A percentile compares a stretch with the other conserved stretches of the same genome.
These are phyloP conservation scores for Calycopis cecrops DNA, from an alignment of 1,140 invertebrate genomes.

Conservation along the genomic window DNA sequence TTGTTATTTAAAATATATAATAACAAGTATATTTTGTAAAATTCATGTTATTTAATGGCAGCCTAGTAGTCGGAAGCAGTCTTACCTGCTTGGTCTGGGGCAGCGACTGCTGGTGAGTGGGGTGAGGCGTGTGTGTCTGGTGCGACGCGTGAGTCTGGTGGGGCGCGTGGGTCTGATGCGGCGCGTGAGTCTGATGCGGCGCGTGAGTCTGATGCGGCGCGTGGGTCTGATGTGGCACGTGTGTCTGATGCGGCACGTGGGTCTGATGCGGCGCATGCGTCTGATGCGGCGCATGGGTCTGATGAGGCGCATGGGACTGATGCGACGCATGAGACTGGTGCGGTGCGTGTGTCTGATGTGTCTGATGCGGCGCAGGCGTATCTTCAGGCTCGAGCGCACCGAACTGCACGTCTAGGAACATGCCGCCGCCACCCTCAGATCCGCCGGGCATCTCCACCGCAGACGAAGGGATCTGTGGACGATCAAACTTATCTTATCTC, in stretches of 20 bases:
- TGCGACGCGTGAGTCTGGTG: conserved; percentile 20
- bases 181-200: conserved; percentile 1
- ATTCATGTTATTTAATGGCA: too few relatives aligned
- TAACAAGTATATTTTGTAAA: too few relatives aligned
- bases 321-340: conserved; percentile 14
- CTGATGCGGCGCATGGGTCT: conserved; percentile 9
- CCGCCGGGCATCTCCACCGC: conserved; percentile 98
- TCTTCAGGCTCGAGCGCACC: conserved; percentile 91
- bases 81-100: conserved; percentile 18
- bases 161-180: conserved; percentile 11
- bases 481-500: background rate
- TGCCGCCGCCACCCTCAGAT: conserved; percentile 78
- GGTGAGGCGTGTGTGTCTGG: conserved; percentile 15
- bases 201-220: background rate
- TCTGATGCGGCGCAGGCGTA: conserved; percentile 33
- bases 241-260: conserved; percentile 11
- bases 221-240: background rate
- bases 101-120: conserved; percentile 3
- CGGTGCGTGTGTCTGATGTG: conserved; percentile 21
- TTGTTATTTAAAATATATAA: too few relatives aligned
- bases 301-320: conserved; percentile 23
- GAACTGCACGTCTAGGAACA: conserved; percentile 94
- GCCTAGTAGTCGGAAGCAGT: too few relatives aligned
- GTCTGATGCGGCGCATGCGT: conserved; percentile 10
- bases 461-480: conserved; percentile 87